Conservation (phyloP, 2,113 vertebrate genomes). For the Tetrao urogallus region DNA sequence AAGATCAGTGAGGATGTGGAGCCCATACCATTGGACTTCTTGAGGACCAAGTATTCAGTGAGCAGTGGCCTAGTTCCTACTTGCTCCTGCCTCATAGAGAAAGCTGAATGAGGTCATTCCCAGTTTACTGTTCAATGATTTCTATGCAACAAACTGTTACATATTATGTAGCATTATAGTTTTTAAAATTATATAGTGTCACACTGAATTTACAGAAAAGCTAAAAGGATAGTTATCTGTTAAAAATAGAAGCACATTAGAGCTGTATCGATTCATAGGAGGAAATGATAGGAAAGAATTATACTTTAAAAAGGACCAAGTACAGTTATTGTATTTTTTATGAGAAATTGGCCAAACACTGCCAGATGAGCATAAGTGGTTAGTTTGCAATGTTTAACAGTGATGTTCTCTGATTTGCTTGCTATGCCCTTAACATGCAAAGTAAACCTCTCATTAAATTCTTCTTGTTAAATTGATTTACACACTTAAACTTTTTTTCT, state of each 20-base stretch:
- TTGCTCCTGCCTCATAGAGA: neutral
- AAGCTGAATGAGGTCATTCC: neutral
- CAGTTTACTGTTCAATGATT: neutral
- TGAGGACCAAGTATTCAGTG: neutral
- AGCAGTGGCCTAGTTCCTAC: neutral
- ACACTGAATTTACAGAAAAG: neutral
- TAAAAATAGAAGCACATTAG: neutral
- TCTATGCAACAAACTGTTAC: neutral
- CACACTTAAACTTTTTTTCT: neutral
- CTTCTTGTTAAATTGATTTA: neutral
- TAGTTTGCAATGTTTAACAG: neutral
- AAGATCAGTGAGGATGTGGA: neutral
- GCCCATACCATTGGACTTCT: no score
- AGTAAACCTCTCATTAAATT: neutral
- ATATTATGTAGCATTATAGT: neutral
- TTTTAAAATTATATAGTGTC: neutral
- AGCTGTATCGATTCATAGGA: neutral
- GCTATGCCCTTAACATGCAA: neutral
- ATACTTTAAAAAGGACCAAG: neutral
- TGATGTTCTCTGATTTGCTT: neutral
- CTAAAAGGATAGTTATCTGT: rapidly evolving
- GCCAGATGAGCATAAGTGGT: rapidly evolving
- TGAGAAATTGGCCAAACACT: neutral
- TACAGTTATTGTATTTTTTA: neutral
- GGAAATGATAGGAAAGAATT: neutral